phyloP scores from a whole-genome alignment of 2,888 invertebrate genomes.

The Ornithoptera priamus region DNA sequence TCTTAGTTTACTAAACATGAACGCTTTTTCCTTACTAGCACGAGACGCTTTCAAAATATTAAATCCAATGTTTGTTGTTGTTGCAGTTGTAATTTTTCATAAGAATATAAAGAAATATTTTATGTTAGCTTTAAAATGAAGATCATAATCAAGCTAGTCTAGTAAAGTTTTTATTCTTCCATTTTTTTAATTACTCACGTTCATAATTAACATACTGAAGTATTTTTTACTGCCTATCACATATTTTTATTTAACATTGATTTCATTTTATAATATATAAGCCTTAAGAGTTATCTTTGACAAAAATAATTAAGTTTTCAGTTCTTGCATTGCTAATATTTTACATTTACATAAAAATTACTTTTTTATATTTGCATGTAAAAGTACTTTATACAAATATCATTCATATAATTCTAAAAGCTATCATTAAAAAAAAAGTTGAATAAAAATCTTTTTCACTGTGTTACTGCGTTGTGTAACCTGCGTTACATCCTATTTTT shows the following conservation, averaged over 20 bases:
- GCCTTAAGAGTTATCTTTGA: too few relatives aligned
- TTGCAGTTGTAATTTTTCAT: neutral
- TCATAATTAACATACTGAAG: neutral
- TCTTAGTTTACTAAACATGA: slow-evolving; percentile 9
- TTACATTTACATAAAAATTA: too few relatives aligned
- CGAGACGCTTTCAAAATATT: slow-evolving; percentile 8
- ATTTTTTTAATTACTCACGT: neutral
- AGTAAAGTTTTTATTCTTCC: neutral
- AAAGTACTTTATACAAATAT: too few relatives aligned
- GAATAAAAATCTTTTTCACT: slow-evolving; percentile 11
- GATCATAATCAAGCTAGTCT: neutral
- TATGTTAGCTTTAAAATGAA: neutral
- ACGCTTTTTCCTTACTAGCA: slow-evolving; percentile 6
- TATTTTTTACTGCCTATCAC: neutral
- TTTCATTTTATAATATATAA: too few relatives aligned
- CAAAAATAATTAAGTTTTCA: too few relatives aligned
- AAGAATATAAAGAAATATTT: neutral
- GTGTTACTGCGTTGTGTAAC: slow-evolving; percentile 24
- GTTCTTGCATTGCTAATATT: too few relatives aligned
- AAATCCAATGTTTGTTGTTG: slow-evolving; percentile 3
- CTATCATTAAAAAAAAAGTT: neutral
- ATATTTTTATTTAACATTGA: neutral
- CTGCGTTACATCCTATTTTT: slow-evolving; percentile 29
- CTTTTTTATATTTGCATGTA: too few relatives aligned
- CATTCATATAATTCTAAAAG: neutral